phyloP scores from a whole-genome alignment of 2,888 invertebrate species.

The Iphiclides podalirius region DNA sequence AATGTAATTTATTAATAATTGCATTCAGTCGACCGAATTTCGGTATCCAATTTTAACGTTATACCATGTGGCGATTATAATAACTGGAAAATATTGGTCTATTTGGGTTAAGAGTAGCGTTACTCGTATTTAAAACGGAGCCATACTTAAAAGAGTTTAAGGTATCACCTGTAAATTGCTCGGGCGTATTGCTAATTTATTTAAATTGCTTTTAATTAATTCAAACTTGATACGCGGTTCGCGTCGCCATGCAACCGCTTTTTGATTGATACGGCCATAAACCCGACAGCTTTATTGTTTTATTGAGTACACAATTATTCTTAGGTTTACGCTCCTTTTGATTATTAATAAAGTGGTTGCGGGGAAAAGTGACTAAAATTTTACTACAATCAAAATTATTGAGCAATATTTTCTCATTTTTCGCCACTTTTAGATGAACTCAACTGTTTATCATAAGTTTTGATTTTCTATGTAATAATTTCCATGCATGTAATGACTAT shows the following conservation, averaged over 20 bases:
- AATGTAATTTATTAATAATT: background rate
- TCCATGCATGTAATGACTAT: too few relatives aligned
- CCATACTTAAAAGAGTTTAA: conserved; percentile 18
- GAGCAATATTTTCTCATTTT: too few relatives aligned
- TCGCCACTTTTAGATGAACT: too few relatives aligned
- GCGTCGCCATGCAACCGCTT: conserved; percentile 19
- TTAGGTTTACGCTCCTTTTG: conserved; percentile 16
- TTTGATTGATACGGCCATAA: conserved; percentile 23
- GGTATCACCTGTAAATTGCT: conserved; percentile 35
- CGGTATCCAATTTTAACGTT: too few relatives aligned
- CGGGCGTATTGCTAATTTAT: conserved; percentile 57
- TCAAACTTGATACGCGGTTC: conserved; percentile 31
- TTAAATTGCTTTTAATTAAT: conserved; percentile 48
- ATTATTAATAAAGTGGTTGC: conserved; percentile 19
- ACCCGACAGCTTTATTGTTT: conserved; percentile 24
- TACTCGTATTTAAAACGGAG: background rate
- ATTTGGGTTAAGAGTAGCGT: too few relatives aligned
- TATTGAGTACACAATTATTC: conserved; percentile 20
- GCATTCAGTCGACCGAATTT: too few relatives aligned
- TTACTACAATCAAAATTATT: background rate
- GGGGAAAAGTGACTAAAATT: background rate
- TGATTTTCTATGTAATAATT: too few relatives aligned
- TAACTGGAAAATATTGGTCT: too few relatives aligned
- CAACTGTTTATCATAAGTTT: too few relatives aligned
- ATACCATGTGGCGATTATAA: too few relatives aligned